Evolutionary conservation across 2,888 invertebrate species (phyloP), one percentile per base, ranked within the genome.

Genomic region (Sepiola atlantica): DNA sequence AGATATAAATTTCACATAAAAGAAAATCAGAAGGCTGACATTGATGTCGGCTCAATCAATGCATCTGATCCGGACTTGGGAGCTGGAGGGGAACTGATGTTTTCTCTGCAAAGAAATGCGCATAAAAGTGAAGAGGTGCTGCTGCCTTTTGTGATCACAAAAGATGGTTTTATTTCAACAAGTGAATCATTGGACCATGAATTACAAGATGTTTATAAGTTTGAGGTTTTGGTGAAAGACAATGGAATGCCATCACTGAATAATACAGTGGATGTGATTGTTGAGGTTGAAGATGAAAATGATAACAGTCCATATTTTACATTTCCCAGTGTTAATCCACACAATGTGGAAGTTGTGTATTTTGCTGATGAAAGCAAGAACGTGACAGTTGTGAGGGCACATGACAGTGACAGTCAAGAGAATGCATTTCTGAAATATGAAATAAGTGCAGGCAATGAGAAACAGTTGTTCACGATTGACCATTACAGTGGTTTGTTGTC

Each of bases 161-260:
- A 77, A 77, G 77, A 77, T 32, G 77, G 77, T 77, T 77, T 77
- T 32, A 77, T 77, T 77, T 77, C 77, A 77, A 77, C 77, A 77
- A 77, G 77, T 77, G 77, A 77, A 77, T n/a, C n/a, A 77, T 77
- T 77, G 77, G 77, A 77, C 77, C 77, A 77, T 77, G 77, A 77
- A 77, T 77, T 77, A 77, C n/a, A 77, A 77, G 77, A 77, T 77
- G n/a, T 77, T 77, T 77, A 77, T 77, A 77, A 77, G 32, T 77
- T 77, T 77, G 77, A n/a, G 32, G 77, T 77, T 77, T 77, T 77
- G 77, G 77, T 77, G 77, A 77, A 77, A 77, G 77, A 77, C 16
- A 77, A 77, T 77, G 77, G 77, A 77, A 77, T 77, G n/a, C 77
- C 77, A 77, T 77, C 77, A 77, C 77, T 77, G 77, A 77, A 77